Percentiles rank a stretch among this genome's conserved stretches.
phyloP scores from a whole-genome alignment of 2,888 invertebrate species.

The Lochmaea capreae region DNA sequence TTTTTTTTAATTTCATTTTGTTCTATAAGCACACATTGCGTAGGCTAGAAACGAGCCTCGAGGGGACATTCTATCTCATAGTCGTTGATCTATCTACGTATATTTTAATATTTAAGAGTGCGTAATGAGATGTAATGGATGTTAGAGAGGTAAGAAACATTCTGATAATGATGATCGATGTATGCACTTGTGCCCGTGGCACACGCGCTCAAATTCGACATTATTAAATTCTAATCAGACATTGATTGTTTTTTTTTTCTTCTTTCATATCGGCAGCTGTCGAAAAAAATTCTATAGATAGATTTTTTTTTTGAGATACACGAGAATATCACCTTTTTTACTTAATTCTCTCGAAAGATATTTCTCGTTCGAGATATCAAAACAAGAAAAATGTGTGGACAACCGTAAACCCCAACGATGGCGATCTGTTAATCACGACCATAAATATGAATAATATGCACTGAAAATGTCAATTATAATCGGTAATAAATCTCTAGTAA shows the following conservation, averaged over 20 bases:
- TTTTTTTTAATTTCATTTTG: too few relatives aligned
- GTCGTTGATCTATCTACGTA: slow-evolving; percentile 55
- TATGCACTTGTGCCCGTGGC: slow-evolving; percentile 25
- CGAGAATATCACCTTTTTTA: slow-evolving; percentile 13
- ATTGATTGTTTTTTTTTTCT: slow-evolving; percentile 7
- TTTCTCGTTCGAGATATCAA: slow-evolving; percentile 34
- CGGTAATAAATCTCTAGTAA: slow-evolving; percentile 56
- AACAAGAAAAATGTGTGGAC: slow-evolving; percentile 46
- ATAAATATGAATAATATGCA: slow-evolving; percentile 58
- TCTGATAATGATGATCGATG: slow-evolving; percentile 35
- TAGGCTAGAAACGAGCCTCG: background rate
- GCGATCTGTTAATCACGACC: slow-evolving; percentile 54
- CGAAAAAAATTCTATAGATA: background rate
- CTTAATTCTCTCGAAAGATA: slow-evolving; percentile 9
- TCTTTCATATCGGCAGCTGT: background rate
- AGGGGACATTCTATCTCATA: slow-evolving; percentile 9
- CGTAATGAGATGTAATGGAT: slow-evolving; percentile 58
- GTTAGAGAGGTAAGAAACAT: slow-evolving; percentile 48
- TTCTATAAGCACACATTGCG: background rate
- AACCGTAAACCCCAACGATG: slow-evolving; percentile 52
- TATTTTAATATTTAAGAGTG: slow-evolving; percentile 58
- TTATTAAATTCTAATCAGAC: slow-evolving; percentile 26
- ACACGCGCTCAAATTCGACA: slow-evolving; percentile 21
- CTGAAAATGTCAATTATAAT: slow-evolving; percentile 59
- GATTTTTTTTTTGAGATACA: too few relatives aligned